phyloP scores from a whole-genome alignment of 2,888 invertebrate species.

The Meandrusa payeni region DNA sequence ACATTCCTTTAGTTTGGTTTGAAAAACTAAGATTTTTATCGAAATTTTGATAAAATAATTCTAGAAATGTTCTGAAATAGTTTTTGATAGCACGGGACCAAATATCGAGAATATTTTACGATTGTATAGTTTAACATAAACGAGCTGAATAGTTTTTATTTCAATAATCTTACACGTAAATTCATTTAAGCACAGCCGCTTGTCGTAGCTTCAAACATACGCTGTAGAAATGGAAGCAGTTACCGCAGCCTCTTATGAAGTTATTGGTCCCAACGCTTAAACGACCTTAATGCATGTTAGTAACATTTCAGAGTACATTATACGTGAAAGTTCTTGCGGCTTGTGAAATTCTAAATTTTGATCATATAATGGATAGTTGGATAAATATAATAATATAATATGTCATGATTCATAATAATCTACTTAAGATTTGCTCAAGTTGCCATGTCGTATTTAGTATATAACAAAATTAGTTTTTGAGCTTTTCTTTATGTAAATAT shows the following conservation, averaged over 20 bases:
- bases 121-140: no score
- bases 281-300: constrained; percentile 7
- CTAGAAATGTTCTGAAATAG: no score
- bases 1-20: constrained; percentile 21
- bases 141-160: not conserved
- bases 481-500: constrained; percentile 53
- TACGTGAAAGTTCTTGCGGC: not conserved
- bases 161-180: not conserved
- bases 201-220: not conserved
- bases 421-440: constrained; percentile 69
- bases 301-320: constrained; percentile 1
- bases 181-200: constrained; percentile 2
- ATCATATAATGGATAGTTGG: no score
- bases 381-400: no score
- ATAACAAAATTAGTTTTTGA: constrained; percentile 40
- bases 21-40: no score
- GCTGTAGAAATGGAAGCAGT: constrained; percentile 6
- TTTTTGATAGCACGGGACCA: not conserved
- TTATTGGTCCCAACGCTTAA: constrained; percentile 10
- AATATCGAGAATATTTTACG: not conserved
- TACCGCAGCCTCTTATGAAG: constrained; percentile 9
- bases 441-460: constrained; percentile 61
- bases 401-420: constrained; percentile 44
- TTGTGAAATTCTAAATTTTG: not conserved
- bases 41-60: no score